Base-by-base conservation (phyloP, 2,113 vertebrate species). In the Bambusicola thoracicus region DNA sequence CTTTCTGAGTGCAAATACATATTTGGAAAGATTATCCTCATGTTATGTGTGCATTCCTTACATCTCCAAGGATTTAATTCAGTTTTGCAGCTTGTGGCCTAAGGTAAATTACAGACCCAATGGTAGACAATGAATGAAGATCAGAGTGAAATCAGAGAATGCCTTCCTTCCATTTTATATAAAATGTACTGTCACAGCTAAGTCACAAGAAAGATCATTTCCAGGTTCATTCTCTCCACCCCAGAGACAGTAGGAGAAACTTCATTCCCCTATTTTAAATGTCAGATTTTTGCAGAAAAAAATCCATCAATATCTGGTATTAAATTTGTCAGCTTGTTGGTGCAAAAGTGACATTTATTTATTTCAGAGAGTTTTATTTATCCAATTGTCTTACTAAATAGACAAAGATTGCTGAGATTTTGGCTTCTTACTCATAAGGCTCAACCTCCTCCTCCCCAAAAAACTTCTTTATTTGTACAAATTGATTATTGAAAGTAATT, bases 121-220 rank as follows among this genome's bases (percentile, higher is more conserved):
- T 17, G 67, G 49, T 10, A 16, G 59, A 40, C 65, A 67, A 15
- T 3, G 67, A 83, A 74, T 48, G 25, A 59, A 65, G 18, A 79
- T 15, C 56, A 43, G 84, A 75, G 51, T 19, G 13, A 72, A n/a
- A 81, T 32, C 14, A 67, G 61, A 27, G 24, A 53, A 70, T 15
- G 43, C 18, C 90, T 78, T 75, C n/a, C 56, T 79, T 36, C 25
- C 11, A 24, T 43, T 93, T 48, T 30, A 19, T 40, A 81, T 18
- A 74, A 74, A 63, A 67, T 1, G 4, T 1, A 3, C 32, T 2
- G 1, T 27, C 55, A 46, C 1, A 5, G 16, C 17, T 9, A 25
- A 81, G 27, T 5, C 25, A 6, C 3, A 20, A 68, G 58, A 66
- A 69, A 44, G 16, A 69, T 51, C 30, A n/a, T 55, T 73, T 51